Conservation (phyloP, 2,797 vertebrate species). For the Neomorphus geoffroyi region DNA sequence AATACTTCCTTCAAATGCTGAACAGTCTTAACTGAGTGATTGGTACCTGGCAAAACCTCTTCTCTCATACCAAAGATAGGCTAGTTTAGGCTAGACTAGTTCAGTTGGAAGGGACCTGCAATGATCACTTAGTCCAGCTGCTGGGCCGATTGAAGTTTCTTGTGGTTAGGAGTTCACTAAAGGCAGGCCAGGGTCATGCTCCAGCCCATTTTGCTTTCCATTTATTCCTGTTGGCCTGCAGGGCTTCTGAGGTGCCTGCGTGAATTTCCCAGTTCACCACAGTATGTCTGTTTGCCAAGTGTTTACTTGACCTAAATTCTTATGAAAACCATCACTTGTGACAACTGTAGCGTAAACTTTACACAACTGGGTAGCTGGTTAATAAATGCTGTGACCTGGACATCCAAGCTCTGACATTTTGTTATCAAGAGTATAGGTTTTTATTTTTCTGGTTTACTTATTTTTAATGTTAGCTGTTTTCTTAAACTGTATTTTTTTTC, state of each 20-base stretch:
- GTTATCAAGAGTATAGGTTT: neutral
- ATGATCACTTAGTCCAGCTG: neutral
- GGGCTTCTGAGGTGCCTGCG: neutral
- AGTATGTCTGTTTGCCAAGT: neutral
- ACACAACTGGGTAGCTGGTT: neutral
- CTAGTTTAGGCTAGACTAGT: neutral
- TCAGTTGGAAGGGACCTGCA: neutral
- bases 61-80: neutral
- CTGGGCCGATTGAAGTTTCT: neutral
- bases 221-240: neutral
- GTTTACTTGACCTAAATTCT: constrained; percentile 44
- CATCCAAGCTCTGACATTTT: neutral
- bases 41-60: neutral
- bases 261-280: neutral
- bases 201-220: neutral
- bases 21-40: neutral
- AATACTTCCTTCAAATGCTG: neutral
- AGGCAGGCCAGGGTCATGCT: neutral
- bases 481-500: neutral
- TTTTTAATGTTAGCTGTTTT: neutral
- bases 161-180: neutral
- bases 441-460: neutral
- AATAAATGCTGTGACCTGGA: neutral
- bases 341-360: neutral
- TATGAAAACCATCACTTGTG: constrained; percentile 23